These are phyloP conservation scores for Cheumatopsyche charites DNA, from an alignment of 1,140 invertebrate species.

Conservation along the genomic window DNA sequence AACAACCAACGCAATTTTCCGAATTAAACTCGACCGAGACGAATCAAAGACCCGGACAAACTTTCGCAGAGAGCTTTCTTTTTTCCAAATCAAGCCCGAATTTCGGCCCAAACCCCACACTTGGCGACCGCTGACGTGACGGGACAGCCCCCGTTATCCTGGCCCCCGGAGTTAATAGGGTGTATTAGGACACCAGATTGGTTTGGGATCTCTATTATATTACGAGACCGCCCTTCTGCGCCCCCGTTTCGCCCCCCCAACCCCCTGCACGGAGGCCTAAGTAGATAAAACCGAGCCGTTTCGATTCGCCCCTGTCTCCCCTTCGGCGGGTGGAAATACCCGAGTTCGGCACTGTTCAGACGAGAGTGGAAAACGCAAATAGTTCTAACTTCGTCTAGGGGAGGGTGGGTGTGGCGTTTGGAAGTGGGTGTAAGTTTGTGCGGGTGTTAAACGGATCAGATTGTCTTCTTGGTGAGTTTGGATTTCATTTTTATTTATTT, in stretches of 20 bases:
- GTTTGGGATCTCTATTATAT: constrained; percentile 45
- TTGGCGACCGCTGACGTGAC: constrained; percentile 2
- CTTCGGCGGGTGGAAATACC: too few species aligned
- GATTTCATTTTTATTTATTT: too few species aligned
- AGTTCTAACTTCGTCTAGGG: constrained; percentile 40
- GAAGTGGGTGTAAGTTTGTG: background rate
- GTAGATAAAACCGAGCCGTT: constrained; percentile 45
- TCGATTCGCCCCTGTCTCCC: constrained; percentile 42
- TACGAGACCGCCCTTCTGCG: constrained; percentile 23
- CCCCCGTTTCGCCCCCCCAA: background rate
- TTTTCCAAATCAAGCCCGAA: too few species aligned
- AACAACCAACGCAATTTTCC: too few species aligned
- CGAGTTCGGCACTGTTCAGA: constrained; percentile 17
- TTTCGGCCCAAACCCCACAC: too few species aligned
- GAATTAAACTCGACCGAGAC: too few species aligned
- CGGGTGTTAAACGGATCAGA: background rate
- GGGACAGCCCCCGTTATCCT: constrained; percentile 27
- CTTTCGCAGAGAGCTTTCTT: too few species aligned
- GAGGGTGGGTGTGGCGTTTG: background rate
- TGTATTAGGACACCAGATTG: constrained; percentile 46
- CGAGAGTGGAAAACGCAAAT: constrained; percentile 27
- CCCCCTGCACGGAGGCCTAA: constrained; percentile 24
- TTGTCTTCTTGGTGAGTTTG: too few species aligned
- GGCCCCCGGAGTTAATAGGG: constrained; percentile 41
- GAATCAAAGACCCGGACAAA: too few species aligned